These are phyloP conservation scores for Drosophila nr. medialis DNA, from an alignment of 2,888 invertebrate species.

Conservation along the genomic window DNA sequence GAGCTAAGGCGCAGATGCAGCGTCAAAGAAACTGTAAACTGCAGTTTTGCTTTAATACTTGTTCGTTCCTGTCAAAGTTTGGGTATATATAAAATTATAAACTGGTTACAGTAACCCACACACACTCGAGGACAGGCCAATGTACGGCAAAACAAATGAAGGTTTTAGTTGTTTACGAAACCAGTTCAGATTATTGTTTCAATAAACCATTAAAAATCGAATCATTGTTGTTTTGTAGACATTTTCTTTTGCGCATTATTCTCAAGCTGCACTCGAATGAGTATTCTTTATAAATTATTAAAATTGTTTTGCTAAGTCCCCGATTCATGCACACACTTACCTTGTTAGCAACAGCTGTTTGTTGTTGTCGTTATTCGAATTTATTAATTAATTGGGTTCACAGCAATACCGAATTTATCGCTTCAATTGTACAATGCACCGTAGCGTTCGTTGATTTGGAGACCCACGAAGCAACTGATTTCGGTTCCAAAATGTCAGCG, in stretches of 20 bases:
- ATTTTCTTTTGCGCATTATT: constrained; percentile 28
- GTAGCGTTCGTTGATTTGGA: constrained; percentile 60
- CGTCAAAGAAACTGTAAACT: constrained; percentile 17
- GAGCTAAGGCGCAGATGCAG: constrained; percentile 3
- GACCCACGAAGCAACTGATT: constrained; percentile 70
- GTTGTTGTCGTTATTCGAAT: constrained; percentile 32
- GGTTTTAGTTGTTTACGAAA: constrained; percentile 26
- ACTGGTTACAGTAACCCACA: constrained; percentile 65
- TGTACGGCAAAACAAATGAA: constrained; percentile 25
- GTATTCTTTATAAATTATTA: constrained; percentile 4
- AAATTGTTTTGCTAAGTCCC: constrained; percentile 4
- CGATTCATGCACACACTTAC: constrained; percentile 54
- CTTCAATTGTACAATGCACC: constrained; percentile 43
- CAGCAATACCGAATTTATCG: constrained; percentile 20
- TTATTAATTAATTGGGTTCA: constrained; percentile 44
- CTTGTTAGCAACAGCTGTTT: constrained; percentile 58
- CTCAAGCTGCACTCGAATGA: not conserved
- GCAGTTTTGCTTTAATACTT: constrained; percentile 28
- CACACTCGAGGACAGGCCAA: constrained; percentile 47
- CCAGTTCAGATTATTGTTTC: constrained; percentile 47
- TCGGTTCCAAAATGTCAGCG: constrained; percentile 45
- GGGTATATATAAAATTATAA: constrained; percentile 15
- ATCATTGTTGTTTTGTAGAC: constrained; percentile 7
- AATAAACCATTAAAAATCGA: constrained; percentile 12
- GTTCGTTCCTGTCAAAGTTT: constrained; percentile 1